Conservation (phyloP, 2,113 vertebrate species). For the Tachysurus vachellii region DNA sequence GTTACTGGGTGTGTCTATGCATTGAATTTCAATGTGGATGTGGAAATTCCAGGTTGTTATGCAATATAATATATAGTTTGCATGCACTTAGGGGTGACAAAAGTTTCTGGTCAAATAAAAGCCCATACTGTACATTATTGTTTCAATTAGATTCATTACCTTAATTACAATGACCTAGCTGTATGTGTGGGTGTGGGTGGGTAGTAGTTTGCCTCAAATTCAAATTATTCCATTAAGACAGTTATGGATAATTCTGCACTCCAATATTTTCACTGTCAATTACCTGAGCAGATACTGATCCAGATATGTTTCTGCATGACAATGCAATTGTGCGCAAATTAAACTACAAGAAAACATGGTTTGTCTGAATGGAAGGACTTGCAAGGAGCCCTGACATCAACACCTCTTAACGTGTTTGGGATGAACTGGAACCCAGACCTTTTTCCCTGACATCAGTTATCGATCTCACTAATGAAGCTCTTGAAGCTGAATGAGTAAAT, state of each 20-base stretch:
- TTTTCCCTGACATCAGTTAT: too few species aligned
- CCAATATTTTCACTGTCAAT: too few species aligned
- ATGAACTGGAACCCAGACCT: too few species aligned
- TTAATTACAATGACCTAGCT: background rate
- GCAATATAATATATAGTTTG: background rate
- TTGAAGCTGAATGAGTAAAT: background rate
- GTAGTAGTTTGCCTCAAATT: background rate
- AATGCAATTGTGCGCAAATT: background rate
- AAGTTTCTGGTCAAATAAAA: background rate
- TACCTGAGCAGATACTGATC: background rate
- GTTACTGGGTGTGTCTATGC: background rate
- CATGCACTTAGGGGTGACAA: background rate
- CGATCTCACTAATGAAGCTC: background rate
- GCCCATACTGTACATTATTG: background rate
- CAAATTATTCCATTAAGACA: too few species aligned
- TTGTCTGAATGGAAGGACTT: too few species aligned
- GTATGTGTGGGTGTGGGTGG: background rate
- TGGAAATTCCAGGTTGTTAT: background rate
- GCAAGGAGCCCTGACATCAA: too few species aligned
- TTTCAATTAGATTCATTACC: background rate
- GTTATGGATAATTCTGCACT: too few species aligned
- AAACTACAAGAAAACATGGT: background rate
- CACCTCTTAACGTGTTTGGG: too few species aligned
- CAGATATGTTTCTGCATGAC: too few species aligned
- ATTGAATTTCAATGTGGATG: background rate